phyloP scores from a whole-genome alignment of 2,888 invertebrate species.

The Periphyllus acericola region DNA sequence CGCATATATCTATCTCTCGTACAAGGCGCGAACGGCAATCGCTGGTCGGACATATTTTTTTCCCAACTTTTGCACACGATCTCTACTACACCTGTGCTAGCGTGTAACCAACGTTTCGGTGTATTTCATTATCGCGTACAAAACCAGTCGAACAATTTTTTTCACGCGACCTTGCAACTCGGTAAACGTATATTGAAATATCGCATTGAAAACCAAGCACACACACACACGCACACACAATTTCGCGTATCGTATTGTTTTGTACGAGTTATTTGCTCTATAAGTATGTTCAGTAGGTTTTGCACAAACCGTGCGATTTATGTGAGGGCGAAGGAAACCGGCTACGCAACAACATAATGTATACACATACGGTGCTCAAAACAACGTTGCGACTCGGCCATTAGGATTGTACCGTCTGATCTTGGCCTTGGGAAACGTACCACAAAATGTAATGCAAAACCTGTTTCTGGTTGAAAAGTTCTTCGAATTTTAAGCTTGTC shows the following conservation, averaged over 20 bases:
- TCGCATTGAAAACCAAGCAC: no score
- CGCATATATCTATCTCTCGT: no score
- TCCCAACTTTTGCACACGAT: no score
- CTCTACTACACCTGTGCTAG: no score
- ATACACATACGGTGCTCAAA: background rate
- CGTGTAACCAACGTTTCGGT: no score
- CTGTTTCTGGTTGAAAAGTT: constrained; percentile 2
- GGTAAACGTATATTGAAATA: background rate
- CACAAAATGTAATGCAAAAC: constrained; percentile 15
- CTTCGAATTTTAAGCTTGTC: constrained; percentile 1
- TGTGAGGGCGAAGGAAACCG: background rate
- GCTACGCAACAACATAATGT: background rate
- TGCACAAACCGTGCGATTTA: background rate
- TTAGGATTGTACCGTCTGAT: background rate
- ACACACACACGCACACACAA: no score
- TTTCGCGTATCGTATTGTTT: background rate
- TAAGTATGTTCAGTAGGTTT: background rate
- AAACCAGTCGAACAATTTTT: no score
- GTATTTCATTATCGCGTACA: no score
- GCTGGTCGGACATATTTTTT: no score
- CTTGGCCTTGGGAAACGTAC: constrained; percentile 39
- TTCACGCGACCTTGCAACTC: background rate
- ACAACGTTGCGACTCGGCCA: background rate
- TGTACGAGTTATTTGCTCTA: background rate
- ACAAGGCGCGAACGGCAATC: no score